These are phyloP conservation scores for Sandelia bainsii DNA, from an alignment of 2,797 vertebrate genomes.

Conservation along the genomic window DNA sequence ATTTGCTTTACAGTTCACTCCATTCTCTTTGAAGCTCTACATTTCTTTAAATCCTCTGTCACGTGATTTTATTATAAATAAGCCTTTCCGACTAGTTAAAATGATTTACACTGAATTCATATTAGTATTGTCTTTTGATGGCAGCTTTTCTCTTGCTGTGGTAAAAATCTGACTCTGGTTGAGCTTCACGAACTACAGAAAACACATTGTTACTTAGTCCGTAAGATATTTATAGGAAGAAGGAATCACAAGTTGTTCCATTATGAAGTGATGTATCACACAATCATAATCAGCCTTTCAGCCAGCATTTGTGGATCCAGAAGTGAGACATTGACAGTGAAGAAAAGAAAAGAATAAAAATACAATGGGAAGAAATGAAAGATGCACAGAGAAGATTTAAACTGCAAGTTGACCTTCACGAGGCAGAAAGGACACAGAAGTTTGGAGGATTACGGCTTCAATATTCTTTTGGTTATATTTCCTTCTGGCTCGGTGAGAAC, in stretches of 20 bases:
- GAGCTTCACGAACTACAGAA: neutral
- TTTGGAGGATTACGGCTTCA: conserved; percentile 72
- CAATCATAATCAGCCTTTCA: conserved; percentile 9
- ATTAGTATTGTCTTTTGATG: neutral
- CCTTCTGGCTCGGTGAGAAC: conserved; percentile 56
- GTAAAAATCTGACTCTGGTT: neutral
- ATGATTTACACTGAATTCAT: neutral
- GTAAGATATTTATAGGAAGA: neutral
- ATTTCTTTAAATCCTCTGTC: neutral
- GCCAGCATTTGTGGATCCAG: conserved; percentile 3
- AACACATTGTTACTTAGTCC: neutral
- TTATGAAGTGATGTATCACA: neutral
- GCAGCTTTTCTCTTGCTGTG: neutral
- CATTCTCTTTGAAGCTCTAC: neutral
- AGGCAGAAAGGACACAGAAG: conserved; percentile 72
- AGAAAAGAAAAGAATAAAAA: conserved; percentile 31
- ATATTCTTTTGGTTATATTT: conserved; percentile 72
- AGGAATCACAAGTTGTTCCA: neutral
- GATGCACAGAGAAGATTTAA: conserved; percentile 43
- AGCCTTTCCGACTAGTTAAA: neutral
- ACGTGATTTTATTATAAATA: neutral
- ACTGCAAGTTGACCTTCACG: conserved; percentile 68
- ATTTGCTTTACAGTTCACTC: neutral
- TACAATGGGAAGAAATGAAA: conserved; percentile 19
- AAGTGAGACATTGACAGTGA: neutral